phyloP scores from a whole-genome alignment of 2,888 invertebrate genomes.

The Dynastes tityus region DNA sequence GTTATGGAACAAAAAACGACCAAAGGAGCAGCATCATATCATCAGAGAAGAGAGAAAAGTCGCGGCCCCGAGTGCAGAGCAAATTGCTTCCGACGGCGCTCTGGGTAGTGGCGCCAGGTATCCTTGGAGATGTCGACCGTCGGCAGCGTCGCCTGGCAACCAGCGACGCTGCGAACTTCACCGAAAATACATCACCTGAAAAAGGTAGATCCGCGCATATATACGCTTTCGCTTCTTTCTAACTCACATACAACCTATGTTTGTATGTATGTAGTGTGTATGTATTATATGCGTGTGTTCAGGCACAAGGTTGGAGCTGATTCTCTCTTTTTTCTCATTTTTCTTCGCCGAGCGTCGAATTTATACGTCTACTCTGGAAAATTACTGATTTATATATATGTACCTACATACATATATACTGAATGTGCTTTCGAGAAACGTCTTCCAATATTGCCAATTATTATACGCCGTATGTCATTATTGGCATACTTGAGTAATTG shows the following conservation, averaged over 20 bases:
- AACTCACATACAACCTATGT: conserved; percentile 9
- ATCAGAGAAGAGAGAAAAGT: conserved; percentile 39
- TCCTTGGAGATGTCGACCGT: conserved; percentile 72
- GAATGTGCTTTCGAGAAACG: conserved; percentile 20
- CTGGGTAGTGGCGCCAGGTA: conserved; percentile 75
- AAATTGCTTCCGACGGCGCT: conserved; percentile 75
- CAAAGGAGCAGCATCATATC: conserved; percentile 58
- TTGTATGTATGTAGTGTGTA: background rate
- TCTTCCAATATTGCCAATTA: conserved; percentile 29
- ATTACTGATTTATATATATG: conserved; percentile 41
- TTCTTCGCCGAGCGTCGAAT: conserved; percentile 14
- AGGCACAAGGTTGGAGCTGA: conserved; percentile 23
- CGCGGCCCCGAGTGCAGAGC: conserved; percentile 64
- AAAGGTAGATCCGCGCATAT: conserved; percentile 57
- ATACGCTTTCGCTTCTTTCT: conserved; percentile 34
- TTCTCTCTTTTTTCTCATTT: conserved; percentile 30
- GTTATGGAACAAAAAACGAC: conserved; percentile 59
- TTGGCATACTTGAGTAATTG: background rate
- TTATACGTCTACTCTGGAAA: conserved; percentile 38
- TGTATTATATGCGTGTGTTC: conserved; percentile 10
- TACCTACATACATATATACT: conserved; percentile 7
- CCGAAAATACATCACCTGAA: conserved; percentile 61
- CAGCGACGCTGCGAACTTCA: conserved; percentile 68
- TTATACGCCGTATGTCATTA: background rate
- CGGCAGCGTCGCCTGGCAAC: conserved; percentile 72